phyloP scores from a whole-genome alignment of 2,888 invertebrate species.

The Brachylomia viminalis region DNA sequence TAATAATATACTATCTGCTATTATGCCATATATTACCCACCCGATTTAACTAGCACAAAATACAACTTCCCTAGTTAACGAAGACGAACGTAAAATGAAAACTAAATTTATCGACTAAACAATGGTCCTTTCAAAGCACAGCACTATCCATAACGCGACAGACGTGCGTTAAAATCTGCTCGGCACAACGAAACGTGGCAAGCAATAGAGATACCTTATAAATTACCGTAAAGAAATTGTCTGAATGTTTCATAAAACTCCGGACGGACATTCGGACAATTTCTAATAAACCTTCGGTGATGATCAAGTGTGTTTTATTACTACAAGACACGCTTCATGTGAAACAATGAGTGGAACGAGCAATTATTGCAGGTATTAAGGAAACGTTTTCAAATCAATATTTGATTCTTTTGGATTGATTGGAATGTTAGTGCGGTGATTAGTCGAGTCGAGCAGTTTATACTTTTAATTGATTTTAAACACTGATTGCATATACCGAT shows the following conservation, averaged over 20 bases:
- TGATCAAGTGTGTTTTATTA: slow-evolving; percentile 68
- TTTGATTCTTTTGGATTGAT: slow-evolving; percentile 62
- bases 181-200: slow-evolving; percentile 54
- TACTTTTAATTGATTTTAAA: slow-evolving; percentile 44
- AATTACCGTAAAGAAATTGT: slow-evolving; percentile 54
- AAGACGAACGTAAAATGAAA: slow-evolving; percentile 27
- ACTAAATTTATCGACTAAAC: slow-evolving; percentile 44
- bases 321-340: slow-evolving; percentile 63
- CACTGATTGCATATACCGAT: slow-evolving; percentile 19
- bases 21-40: too few relatives aligned
- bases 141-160: slow-evolving; percentile 39
- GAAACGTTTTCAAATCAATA: slow-evolving; percentile 61
- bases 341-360: slow-evolving; percentile 60
- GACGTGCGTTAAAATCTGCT: slow-evolving; percentile 42
- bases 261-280: slow-evolving; percentile 58
- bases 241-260: slow-evolving; percentile 49
- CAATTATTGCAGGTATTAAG: slow-evolving; percentile 55
- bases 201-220: slow-evolving; percentile 57
- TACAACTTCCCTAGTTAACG: neutral
- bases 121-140: slow-evolving; percentile 44
- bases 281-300: slow-evolving; percentile 63
- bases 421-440: slow-evolving; percentile 52
- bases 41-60: neutral
- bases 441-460: slow-evolving; percentile 29
- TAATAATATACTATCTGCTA: too few relatives aligned